Base-by-base conservation (phyloP, 2,888 invertebrate species). In the Drosophila fungiperda region DNA sequence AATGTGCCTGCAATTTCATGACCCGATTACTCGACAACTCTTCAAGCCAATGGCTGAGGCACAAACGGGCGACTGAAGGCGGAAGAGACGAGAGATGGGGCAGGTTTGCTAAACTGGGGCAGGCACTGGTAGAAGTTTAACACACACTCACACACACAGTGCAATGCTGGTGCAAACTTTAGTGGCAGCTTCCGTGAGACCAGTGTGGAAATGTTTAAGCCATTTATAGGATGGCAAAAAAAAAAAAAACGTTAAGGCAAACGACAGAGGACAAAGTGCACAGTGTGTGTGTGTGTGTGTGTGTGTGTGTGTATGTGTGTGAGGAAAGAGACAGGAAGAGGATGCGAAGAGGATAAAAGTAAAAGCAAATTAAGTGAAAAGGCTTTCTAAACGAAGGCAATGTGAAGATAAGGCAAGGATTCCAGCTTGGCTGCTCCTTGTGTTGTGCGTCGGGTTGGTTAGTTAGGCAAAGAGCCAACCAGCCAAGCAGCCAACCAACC, bases 21-120 rank as follows among this genome's bases (percentile, higher is more conserved):
- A 89, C 89, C 89, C 87, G 80, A 89, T 87, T 86, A 83, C 75
- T 63, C 66, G 79, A 69, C 79, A 63, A 70, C 78, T 77, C 80
- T 68, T 80, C 66, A 78, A 53, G 78, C 73, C 58, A 58, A 20
- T 35, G 64, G 38, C 57, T 40, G 52, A 59, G n/a, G 57, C 38
- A 7, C 36, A 29, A 33, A 17, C 23, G 12, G 33, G 32, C 38
- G 3, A 32, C 2, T n/a, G 32, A 26, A 45, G 40, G 45, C 26
- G 11, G 20, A 9, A 8, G 49, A 11, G 8, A 20, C 29, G n/a
- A 11, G 49, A 38, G 48, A 42, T 23, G 23, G 54, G 48, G 23
- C 38, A 58, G 20, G 54, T 11, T 48, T 11, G 26, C 40, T 63
- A 55, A 77, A 79, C 60, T 79, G 57, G 80, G 75, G 80, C 80